Base-by-base conservation (phyloP, 2,797 vertebrate species). In the Enteromius radiatus region DNA sequence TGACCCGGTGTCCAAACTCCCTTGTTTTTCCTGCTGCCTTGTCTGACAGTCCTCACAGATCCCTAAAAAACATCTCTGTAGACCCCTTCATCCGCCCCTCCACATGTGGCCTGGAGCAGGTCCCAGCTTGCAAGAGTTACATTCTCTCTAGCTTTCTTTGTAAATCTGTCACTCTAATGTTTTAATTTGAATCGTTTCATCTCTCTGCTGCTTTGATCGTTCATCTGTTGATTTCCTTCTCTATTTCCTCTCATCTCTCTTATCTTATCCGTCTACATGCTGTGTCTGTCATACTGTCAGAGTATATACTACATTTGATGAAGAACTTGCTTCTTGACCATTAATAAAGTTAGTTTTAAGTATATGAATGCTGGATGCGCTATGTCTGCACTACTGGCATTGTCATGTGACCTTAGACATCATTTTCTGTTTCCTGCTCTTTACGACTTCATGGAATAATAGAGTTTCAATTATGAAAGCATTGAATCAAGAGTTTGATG, bases 31-130 rank as follows among this genome's bases (percentile, higher is more conserved):
- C 56, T 21, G 8, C 90, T 91, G 91, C 90, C 91, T 70, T 90
- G 88, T 82, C 87, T 91, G 91, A 93, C 89, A 76, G 88, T 89
- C 92, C 91, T 87, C 86, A 63, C 87, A 84, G 88, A 84, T 70
- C 69, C 59, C 90, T 84, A 77, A 47, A 54, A 69, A 69, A 31
- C 75, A 52, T 87, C 31, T 59, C 54, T 36, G 52, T 77, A 69
- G 26, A 73, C 59, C 67, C 47, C 31, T 17, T 26, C 65, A 15
- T 41, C 65, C 59, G 5, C 71, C 31, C 43, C 43, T 71, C 77
- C 41, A 9, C 54, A 69, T 71, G 33, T 10, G 65, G 54, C 86
- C 85, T 70, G 81, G 31, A 87, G 88, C 47, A 23, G 19, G 31
- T 65, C 61, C 61, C 80, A 82, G 47, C 12, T 67, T 28, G 23